Conservation (phyloP, 2,888 invertebrate genomes). For the Sisyra terminalis region DNA sequence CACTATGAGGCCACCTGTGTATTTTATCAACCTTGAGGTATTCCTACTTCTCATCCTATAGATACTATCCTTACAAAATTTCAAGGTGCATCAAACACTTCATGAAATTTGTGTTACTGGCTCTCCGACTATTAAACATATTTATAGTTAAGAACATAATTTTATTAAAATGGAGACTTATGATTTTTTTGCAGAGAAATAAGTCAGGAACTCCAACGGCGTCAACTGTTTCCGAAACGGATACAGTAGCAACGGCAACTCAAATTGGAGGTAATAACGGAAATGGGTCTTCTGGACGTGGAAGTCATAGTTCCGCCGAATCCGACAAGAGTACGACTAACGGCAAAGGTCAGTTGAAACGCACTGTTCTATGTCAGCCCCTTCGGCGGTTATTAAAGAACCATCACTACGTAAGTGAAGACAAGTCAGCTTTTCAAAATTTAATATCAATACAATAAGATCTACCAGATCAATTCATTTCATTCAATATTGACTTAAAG, state of each 20-base stretch:
- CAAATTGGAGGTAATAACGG: constrained; percentile 28
- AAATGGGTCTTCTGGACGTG: constrained; percentile 33
- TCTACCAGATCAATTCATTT: too few species aligned
- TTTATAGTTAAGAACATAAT: neutral
- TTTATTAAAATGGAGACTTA: neutral
- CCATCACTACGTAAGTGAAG: constrained; percentile 3
- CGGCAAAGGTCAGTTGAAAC: constrained; percentile 7
- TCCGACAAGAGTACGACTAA: constrained; percentile 9
- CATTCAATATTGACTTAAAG: too few species aligned
- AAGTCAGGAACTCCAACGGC: constrained; percentile 15
- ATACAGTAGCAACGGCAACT: constrained; percentile 22
- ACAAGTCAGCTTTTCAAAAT: neutral
- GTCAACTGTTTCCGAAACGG: constrained; percentile 25
- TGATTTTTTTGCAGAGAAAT: constrained; percentile 17
- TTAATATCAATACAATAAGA: too few species aligned
- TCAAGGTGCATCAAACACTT: too few species aligned
- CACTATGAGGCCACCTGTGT: too few species aligned
- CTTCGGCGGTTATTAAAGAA: constrained; percentile 4
- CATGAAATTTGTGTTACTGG: too few species aligned
- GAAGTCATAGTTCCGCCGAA: constrained; percentile 29
- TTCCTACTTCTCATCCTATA: too few species aligned
- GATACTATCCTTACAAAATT: too few species aligned
- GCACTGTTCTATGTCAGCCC: constrained; percentile 6
- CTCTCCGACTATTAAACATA: too few species aligned
- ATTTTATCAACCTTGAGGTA: too few species aligned